phyloP scores from a whole-genome alignment of 2,888 invertebrate species.

The Zelleria hepariella region DNA sequence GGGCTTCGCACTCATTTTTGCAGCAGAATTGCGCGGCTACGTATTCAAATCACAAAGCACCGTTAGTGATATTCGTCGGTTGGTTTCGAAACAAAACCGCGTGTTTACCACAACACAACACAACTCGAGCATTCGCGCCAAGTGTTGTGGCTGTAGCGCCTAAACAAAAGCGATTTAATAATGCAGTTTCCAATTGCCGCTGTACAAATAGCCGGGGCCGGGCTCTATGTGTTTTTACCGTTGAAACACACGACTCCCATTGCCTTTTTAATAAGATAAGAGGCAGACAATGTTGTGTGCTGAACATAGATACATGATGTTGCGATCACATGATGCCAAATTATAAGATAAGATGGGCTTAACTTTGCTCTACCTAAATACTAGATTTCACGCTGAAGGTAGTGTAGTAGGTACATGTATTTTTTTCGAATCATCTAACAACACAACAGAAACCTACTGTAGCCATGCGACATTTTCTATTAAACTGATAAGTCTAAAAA shows the following conservation, averaged over 20 bases:
- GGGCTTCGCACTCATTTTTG: too few relatives aligned
- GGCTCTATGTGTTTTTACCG: slow-evolving; percentile 29
- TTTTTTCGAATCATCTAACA: too few relatives aligned
- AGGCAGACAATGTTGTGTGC: neutral
- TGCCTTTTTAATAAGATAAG: slow-evolving; percentile 6
- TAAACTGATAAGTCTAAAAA: too few relatives aligned
- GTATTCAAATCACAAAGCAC: neutral
- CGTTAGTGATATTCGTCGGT: neutral
- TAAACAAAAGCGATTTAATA: slow-evolving; percentile 71
- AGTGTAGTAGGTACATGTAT: too few relatives aligned
- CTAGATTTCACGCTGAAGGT: too few relatives aligned
- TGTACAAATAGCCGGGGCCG: slow-evolving; percentile 61
- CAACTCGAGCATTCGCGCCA: slow-evolving; percentile 16
- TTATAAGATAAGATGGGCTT: too few relatives aligned
- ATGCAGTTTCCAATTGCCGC: slow-evolving; percentile 72
- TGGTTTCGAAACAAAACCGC: neutral
- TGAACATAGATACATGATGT: neutral
- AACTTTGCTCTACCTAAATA: too few relatives aligned
- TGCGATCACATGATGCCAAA: too few relatives aligned
- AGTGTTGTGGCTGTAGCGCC: slow-evolving; percentile 48
- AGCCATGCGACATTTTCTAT: too few relatives aligned
- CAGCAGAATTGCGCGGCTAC: neutral
- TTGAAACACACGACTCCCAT: slow-evolving; percentile 13
- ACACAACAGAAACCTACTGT: too few relatives aligned
- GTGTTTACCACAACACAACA: neutral